These are phyloP conservation scores for Pteronura brasiliensis DNA, from an alignment of 2,113 vertebrate genomes.

Conservation along the genomic window DNA sequence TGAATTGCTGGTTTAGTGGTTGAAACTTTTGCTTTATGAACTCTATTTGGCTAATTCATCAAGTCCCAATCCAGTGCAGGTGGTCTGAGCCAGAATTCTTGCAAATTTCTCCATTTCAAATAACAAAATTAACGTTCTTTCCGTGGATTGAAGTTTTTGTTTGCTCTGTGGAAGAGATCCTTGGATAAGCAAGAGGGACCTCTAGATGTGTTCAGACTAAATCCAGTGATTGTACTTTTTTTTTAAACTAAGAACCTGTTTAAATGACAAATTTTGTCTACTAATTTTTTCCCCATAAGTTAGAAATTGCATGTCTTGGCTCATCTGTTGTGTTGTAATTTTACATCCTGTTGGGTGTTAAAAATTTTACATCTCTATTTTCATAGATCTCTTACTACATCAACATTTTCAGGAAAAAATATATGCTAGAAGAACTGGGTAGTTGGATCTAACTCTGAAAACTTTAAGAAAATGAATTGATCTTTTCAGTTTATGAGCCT, in stretches of 20 bases:
- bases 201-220: background rate
- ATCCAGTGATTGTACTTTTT: background rate
- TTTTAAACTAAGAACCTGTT: background rate
- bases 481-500: conserved; percentile 42
- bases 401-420: background rate
- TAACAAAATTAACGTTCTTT: background rate
- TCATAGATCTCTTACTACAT: background rate
- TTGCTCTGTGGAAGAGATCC: background rate
- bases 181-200: background rate
- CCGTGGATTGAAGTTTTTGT: background rate
- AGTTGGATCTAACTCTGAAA: background rate
- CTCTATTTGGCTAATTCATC: background rate
- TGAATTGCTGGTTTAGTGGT: background rate
- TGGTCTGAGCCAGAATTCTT: background rate
- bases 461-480: conserved; percentile 37
- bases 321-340: background rate
- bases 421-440: background rate
- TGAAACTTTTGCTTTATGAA: background rate
- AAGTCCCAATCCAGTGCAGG: background rate
- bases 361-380: background rate
- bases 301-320: background rate
- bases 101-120: background rate
- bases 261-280: background rate
- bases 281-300: background rate
- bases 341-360: background rate